Percentiles rank a stretch among this genome's conserved stretches.
Evolutionary conservation across 2,797 vertebrate genomes (phyloP).

Genomic region (Poeciliopsis presidionis): DNA sequence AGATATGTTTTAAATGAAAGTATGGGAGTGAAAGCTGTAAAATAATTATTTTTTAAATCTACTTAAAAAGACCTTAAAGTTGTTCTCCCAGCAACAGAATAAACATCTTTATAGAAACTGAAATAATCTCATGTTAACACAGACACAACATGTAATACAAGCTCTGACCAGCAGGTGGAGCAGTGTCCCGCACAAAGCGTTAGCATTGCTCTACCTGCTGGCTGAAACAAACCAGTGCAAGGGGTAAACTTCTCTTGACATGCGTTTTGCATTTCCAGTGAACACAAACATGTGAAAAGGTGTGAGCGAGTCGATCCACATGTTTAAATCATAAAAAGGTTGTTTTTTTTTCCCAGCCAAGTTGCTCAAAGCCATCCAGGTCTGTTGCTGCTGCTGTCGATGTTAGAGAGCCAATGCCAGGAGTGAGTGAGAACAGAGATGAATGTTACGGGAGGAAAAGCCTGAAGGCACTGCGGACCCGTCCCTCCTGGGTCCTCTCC

Average conservation of each 20-base stretch:
- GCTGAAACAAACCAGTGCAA: slow-evolving; percentile 19
- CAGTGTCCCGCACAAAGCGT: slow-evolving; percentile 32
- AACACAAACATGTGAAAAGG: slow-evolving; percentile 5
- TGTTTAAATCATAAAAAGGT: slow-evolving; percentile 8
- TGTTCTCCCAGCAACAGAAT: neutral
- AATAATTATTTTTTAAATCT: slow-evolving; percentile 23
- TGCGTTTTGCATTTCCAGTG: slow-evolving; percentile 10
- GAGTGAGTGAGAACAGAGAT: slow-evolving; percentile 60
- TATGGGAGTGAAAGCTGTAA: slow-evolving; percentile 10
- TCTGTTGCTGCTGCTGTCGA: slow-evolving; percentile 56
- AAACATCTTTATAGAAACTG: neutral
- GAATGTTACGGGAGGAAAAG: slow-evolving; percentile 31
- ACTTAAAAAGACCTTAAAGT: neutral
- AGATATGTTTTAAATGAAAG: slow-evolving; percentile 12
- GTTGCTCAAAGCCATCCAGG: slow-evolving; percentile 74
- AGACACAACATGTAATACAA: slow-evolving; percentile 15
- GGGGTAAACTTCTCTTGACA: neutral
- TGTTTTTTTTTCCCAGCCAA: slow-evolving; percentile 61
- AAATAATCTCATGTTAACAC: neutral
- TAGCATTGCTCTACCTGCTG: slow-evolving; percentile 56
- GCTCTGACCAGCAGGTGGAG: slow-evolving; percentile 71
- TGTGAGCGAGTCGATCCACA: slow-evolving; percentile 20
- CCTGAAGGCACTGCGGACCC: slow-evolving; percentile 60
- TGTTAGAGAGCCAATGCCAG: slow-evolving; percentile 67
- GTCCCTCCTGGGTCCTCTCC: slow-evolving; percentile 60